Conservation (phyloP, 2,888 invertebrate genomes). For the Protonemura montana region DNA sequence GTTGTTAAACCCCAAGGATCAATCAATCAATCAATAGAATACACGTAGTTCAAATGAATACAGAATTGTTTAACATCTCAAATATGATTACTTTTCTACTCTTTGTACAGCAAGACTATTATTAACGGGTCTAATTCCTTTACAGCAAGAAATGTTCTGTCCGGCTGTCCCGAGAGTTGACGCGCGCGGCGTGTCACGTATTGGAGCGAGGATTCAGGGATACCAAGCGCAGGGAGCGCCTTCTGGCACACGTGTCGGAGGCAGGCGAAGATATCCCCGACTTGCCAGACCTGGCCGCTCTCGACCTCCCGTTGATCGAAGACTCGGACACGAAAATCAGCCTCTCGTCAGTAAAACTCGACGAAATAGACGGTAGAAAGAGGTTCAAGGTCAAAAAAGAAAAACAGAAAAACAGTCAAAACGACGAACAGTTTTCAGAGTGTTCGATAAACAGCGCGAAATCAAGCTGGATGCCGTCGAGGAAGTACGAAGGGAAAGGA, state of each 20-base stretch:
- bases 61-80: too few relatives aligned
- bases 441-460: neutral
- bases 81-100: too few relatives aligned
- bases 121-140: too few relatives aligned
- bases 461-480: neutral
- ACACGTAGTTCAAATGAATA: too few relatives aligned
- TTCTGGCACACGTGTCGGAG: neutral
- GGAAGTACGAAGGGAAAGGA: neutral
- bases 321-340: neutral
- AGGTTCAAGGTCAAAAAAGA: neutral
- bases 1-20: too few relatives aligned
- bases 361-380: neutral
- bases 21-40: too few relatives aligned
- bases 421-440: neutral
- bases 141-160: neutral
- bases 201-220: neutral
- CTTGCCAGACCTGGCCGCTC: neutral
- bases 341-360: neutral
- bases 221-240: neutral
- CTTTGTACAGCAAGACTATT: too few relatives aligned
- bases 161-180: neutral
- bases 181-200: neutral
- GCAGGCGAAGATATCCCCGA: neutral
- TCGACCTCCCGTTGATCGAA: neutral
- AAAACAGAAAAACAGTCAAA: neutral